phyloP scores from a whole-genome alignment of 1,140 invertebrate genomes.

The Mercenaria mercenaria region DNA sequence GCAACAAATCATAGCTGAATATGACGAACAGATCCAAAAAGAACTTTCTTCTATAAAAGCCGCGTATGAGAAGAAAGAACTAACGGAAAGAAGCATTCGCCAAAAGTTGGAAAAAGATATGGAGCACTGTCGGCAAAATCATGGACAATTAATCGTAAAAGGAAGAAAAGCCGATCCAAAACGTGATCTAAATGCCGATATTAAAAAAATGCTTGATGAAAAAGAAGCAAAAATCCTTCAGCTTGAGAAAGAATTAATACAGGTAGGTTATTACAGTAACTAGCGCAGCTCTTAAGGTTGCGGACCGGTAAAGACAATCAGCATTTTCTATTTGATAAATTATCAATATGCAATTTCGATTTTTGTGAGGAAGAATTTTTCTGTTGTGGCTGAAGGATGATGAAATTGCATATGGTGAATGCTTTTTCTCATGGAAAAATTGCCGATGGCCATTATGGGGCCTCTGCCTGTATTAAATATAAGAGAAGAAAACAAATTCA shows the following conservation, averaged over 20 bases:
- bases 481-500: too few species aligned
- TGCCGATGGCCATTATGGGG: too few species aligned
- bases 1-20: slow-evolving; percentile 94
- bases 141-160: neutral
- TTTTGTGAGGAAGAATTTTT: too few species aligned
- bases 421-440: too few species aligned
- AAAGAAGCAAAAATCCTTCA: slow-evolving; percentile 78
- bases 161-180: slow-evolving; percentile 57
- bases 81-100: slow-evolving; percentile 91
- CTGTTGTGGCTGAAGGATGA: too few species aligned
- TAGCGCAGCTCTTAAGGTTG: too few species aligned
- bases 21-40: slow-evolving; percentile 93
- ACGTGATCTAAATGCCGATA: slow-evolving; percentile 60
- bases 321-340: too few species aligned
- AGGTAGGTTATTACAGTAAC: too few species aligned
- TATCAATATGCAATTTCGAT: too few species aligned
- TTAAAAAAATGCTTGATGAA: slow-evolving; percentile 74
- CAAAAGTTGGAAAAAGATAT: slow-evolving; percentile 93
- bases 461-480: too few species aligned
- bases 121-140: slow-evolving; percentile 80
- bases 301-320: too few species aligned
- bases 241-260: slow-evolving; percentile 76
- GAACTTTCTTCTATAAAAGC: slow-evolving; percentile 93
- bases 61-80: slow-evolving; percentile 93
- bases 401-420: too few species aligned